phyloP scores from a whole-genome alignment of 2,797 vertebrate species.

The Ceryle rudis region DNA sequence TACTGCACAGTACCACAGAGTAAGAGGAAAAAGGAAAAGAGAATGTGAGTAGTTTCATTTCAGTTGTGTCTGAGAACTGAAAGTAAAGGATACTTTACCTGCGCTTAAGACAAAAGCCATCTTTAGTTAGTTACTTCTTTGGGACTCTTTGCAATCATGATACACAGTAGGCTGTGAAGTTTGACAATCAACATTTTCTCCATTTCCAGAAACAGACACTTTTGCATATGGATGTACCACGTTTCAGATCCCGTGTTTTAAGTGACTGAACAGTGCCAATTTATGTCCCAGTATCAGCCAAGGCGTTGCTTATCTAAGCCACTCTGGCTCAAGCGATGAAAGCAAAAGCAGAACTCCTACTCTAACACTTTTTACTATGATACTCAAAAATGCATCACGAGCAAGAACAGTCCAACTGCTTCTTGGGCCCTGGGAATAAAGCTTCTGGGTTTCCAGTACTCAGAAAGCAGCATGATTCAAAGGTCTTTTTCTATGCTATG shows the following conservation, averaged over 20 bases:
- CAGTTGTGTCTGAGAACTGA: background rate
- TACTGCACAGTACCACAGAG: background rate
- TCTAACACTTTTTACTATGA: background rate
- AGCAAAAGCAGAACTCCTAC: background rate
- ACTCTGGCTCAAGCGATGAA: background rate
- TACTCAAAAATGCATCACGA: background rate
- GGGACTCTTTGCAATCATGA: background rate
- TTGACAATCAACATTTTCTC: background rate
- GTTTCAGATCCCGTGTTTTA: background rate
- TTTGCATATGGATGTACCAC: fast-evolving
- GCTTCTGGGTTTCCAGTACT: background rate
- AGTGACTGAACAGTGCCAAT: background rate
- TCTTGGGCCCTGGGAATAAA: background rate
- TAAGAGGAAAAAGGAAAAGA: background rate
- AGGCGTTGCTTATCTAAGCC: background rate
- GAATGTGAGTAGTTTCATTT: background rate
- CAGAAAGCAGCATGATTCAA: background rate
- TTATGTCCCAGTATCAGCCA: background rate
- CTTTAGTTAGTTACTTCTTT: background rate
- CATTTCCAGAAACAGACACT: background rate
- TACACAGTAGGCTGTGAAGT: background rate
- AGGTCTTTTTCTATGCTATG: background rate
- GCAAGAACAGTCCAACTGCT: background rate
- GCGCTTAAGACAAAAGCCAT: background rate
- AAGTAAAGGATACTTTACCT: background rate